These are phyloP conservation scores for Linyphia triangularis DNA, from an alignment of 2,888 invertebrate genomes.

Conservation along the genomic window DNA sequence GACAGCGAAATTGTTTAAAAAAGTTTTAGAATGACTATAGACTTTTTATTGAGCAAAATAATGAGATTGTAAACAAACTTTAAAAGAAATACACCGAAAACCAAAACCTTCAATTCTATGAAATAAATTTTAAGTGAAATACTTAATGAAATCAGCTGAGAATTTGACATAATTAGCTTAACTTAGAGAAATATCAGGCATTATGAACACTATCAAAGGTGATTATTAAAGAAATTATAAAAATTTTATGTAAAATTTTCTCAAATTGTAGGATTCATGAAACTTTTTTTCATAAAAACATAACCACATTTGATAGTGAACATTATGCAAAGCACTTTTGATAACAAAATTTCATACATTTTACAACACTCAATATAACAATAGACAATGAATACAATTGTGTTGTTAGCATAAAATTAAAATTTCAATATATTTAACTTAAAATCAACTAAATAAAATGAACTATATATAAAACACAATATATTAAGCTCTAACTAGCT, in stretches of 20 bases:
- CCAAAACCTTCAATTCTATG: background rate
- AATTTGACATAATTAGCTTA: background rate
- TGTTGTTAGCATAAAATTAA: too few species aligned
- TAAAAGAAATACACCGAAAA: too few species aligned
- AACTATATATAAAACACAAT: too few species aligned
- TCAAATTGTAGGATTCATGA: background rate
- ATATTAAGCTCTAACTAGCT: too few species aligned
- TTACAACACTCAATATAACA: too few species aligned
- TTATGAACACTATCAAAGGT: slow-evolving; percentile 2
- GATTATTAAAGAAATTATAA: background rate
- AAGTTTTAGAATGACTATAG: too few species aligned
- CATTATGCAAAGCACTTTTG: background rate
- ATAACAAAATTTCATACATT: too few species aligned
- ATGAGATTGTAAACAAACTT: too few species aligned
- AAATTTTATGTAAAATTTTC: background rate
- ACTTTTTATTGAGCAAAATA: background rate
- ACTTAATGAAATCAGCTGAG: background rate
- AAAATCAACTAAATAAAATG: too few species aligned
- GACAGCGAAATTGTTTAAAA: background rate
- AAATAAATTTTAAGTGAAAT: background rate
- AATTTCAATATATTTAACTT: too few species aligned
- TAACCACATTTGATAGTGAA: background rate
- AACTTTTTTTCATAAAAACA: background rate
- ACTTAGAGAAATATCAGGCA: background rate
- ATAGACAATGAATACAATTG: too few species aligned